Percentiles rank a stretch among this genome's conserved stretches.
phyloP scores from a whole-genome alignment of 2,797 vertebrate genomes.

The Margarornis squamiger region DNA sequence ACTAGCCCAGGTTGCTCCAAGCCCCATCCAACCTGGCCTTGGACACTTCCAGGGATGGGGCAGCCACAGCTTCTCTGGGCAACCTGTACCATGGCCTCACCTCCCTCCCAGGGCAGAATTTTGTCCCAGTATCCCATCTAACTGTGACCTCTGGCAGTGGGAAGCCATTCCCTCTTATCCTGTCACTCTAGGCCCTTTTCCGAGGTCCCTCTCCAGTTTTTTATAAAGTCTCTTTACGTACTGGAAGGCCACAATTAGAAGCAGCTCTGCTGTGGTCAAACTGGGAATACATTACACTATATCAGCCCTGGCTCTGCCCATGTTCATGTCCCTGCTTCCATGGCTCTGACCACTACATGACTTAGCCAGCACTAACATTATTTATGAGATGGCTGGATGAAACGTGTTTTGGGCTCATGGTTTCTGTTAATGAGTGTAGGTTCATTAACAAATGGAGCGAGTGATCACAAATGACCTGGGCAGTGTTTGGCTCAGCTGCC shows the following conservation, averaged over 20 bases:
- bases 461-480: neutral
- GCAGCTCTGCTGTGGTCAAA: neutral
- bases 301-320: neutral
- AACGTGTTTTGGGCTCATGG: neutral
- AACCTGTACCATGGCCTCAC: neutral
- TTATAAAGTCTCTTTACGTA: neutral
- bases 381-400: neutral
- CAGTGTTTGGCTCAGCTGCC: neutral
- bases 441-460: conserved; percentile 13
- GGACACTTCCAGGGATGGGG: neutral
- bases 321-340: neutral
- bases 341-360: neutral
- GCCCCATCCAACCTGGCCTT: rapidly evolving
- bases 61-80: neutral
- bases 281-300: neutral
- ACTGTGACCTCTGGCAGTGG: neutral
- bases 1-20: neutral
- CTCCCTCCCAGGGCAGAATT: neutral
- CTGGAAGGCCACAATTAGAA: neutral
- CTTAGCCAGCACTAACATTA: neutral
- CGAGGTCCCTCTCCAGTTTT: neutral
- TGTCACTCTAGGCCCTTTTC: neutral
- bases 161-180: neutral
- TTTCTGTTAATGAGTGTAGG: neutral
- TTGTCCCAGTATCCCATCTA: neutral